Conservation (phyloP, 1,140 invertebrate species). For the Zeugodacus cucurbitae region DNA sequence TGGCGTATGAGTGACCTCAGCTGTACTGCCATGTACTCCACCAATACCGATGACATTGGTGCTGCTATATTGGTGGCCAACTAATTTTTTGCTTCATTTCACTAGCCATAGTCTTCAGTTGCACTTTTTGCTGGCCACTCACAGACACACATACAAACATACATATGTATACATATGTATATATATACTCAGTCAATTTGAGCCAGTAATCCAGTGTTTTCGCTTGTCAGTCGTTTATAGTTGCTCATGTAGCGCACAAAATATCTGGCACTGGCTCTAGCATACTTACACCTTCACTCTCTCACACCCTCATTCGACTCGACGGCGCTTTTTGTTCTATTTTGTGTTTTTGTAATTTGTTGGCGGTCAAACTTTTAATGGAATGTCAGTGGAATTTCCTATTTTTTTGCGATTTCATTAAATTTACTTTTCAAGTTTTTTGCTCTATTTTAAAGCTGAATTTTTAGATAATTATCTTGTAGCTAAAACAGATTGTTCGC, state of each 20-base stretch:
- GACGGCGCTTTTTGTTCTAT: background rate
- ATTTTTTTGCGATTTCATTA: background rate
- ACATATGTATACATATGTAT: no score
- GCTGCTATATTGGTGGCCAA: background rate
- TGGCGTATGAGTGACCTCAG: background rate
- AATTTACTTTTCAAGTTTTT: background rate
- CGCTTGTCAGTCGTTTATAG: background rate
- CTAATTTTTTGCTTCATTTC: conserved; percentile 16
- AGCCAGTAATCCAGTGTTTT: background rate
- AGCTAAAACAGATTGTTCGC: background rate
- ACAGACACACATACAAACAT: background rate
- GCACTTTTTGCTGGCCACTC: background rate
- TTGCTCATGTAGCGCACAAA: conserved; percentile 21
- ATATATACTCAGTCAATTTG: background rate
- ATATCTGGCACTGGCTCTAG: background rate
- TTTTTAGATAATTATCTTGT: background rate
- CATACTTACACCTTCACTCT: no score
- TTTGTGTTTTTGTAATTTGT: conserved; percentile 15
- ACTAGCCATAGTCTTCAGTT: background rate
- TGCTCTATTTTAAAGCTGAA: background rate
- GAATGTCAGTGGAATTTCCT: background rate
- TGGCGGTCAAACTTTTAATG: conserved; percentile 22
- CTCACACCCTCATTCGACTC: background rate
- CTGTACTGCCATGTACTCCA: background rate
- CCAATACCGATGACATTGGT: background rate